Conservation (phyloP, 2,797 vertebrate species). For the Schizopygopsis pylzovi region DNA sequence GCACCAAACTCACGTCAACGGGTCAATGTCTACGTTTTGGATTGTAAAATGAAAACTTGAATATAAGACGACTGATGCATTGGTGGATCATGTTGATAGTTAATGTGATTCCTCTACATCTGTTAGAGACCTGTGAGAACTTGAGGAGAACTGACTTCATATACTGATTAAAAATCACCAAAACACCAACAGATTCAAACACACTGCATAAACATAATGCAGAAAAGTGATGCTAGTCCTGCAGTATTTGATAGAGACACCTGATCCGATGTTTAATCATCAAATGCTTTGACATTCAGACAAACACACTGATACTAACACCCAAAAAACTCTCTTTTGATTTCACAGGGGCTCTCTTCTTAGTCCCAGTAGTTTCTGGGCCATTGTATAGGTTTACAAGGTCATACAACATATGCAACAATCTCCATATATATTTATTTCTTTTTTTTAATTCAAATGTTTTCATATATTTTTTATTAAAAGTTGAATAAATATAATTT, state of each 20-base stretch:
- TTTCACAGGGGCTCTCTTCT: neutral
- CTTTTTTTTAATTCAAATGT: neutral
- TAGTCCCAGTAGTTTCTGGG: neutral
- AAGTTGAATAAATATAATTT: neutral
- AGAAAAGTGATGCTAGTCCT: neutral
- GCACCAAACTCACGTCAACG: neutral
- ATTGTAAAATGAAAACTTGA: neutral
- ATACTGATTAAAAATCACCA: neutral
- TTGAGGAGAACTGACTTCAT: neutral
- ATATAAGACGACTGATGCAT: neutral
- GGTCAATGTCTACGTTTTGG: neutral
- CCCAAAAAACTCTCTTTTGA: too few species aligned
- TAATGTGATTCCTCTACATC: neutral
- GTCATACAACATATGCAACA: neutral
- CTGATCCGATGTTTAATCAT: neutral
- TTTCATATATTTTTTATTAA: neutral
- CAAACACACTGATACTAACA: too few species aligned
- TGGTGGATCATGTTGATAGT: neutral
- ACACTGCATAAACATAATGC: neutral
- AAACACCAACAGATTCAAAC: too few species aligned
- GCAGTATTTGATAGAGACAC: neutral
- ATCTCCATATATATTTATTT: neutral
- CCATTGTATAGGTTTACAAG: neutral
- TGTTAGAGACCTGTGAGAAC: neutral
- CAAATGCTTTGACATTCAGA: constrained; percentile 17